Base-by-base conservation (phyloP, 2,888 invertebrate species). In the Pycnomerus fuliginosus region DNA sequence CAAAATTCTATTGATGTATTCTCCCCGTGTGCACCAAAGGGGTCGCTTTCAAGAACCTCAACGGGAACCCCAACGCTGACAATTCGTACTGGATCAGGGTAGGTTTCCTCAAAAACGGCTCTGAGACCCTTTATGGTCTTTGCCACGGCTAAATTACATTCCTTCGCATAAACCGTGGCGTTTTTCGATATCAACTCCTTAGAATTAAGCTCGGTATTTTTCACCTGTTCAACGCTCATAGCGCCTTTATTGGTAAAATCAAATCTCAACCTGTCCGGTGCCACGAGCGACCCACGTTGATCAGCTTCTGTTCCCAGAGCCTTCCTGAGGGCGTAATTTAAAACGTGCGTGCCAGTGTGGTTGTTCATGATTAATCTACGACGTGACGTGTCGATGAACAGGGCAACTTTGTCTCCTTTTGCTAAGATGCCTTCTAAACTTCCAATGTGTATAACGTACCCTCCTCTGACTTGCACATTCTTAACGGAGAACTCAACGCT, bases 71-170 rank as follows among this genome's bases (percentile, higher is more conserved):
- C 99, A 56, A 99, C 86, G 15, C 94, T 91, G 25, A 99, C 92
- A 3, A 99, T 83, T 58, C 90, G 78, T 2, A 92, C 91, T 3
- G 98, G 95, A 76, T 99, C 98, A 1, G 98, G 98, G 71, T 99
- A 99, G 7, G 93, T 90, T 78, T 99, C 98, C 70, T 95, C 98
- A 75, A 99, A 99, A 74, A 99, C 96, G 13, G 99, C 99, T 51
- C 99, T 83, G 23, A 97, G 75, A 2, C 96, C 96, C 53, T 87
- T 84, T 50, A 96, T 90, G 52, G 87, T 85, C 76, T 96, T 96
- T 8, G 99, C 99, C 43, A 87, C 76, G 25, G 82, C 80, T 43
- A 99, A 77, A 40, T 80, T 78, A 0, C 93, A 83, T 60, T 94
- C 89, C 72, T 90, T 92, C 3, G 95, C 90, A 72, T 83, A 97